These are phyloP conservation scores for Xiphorhynchus elegans DNA, from an alignment of 2,113 vertebrate genomes.

Conservation along the genomic window DNA sequence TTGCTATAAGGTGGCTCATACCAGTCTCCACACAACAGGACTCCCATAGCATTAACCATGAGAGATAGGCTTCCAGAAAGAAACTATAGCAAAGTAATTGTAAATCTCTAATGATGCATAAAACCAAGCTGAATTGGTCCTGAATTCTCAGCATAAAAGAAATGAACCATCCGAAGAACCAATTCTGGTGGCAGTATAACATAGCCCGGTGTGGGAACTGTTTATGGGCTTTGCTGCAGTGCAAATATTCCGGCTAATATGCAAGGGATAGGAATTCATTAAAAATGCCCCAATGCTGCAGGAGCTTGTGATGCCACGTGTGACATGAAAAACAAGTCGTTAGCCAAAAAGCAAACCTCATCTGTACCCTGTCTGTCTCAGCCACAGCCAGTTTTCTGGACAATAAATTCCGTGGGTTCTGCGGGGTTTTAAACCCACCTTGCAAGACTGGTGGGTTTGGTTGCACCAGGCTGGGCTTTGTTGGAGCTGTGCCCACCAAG, in stretches of 20 bases:
- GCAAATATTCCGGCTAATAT: conserved; percentile 66
- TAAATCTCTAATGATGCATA: conserved; percentile 76
- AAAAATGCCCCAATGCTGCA: background rate
- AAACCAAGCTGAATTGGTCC: conserved; percentile 65
- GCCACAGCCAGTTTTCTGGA: fast-evolving
- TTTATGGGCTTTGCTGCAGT: conserved; percentile 59
- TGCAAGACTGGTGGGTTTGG: background rate
- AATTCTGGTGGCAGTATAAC: conserved; percentile 65
- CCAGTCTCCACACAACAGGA: conserved; percentile 61
- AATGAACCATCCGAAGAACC: conserved; percentile 69
- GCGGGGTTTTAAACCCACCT: fast-evolving
- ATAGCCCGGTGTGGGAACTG: conserved; percentile 51
- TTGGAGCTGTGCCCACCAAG: background rate
- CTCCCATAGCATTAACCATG: conserved; percentile 66
- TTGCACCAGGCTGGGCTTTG: no score
- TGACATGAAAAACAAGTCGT: conserved; percentile 2
- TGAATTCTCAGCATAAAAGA: conserved; percentile 68
- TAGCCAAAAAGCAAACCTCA: background rate
- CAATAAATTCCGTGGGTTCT: background rate
- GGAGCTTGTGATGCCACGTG: background rate
- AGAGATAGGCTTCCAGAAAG: conserved; percentile 63
- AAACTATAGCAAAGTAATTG: conserved; percentile 74
- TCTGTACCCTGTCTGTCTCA: background rate
- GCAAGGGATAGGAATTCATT: conserved; percentile 17
- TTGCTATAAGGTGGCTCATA: conserved; percentile 64